Base-by-base conservation (phyloP, 2,888 invertebrate genomes). In the Nomada flava region DNA sequence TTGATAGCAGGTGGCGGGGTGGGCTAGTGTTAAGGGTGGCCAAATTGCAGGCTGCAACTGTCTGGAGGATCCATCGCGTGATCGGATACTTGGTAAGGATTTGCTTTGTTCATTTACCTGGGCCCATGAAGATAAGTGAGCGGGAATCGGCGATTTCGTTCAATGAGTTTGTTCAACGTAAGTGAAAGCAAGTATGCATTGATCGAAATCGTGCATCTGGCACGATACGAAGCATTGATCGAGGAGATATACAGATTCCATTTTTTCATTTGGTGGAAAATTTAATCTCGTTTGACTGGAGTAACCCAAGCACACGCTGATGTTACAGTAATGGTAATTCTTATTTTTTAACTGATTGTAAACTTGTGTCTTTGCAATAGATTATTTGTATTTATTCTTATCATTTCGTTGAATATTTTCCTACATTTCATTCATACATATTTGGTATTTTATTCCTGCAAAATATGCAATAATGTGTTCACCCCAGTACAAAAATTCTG, bases 1-100 rank as follows among this genome's bases (percentile, higher is more conserved):
- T 53, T 36, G 72, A 74, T 68, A 79, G 83, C 86, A 83, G 85
- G 83, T 87, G 85, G 68, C 81, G 60, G 52, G 75, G 70, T 77
- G 76, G 72, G 59, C 63, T 57, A 63, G 29, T 62, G 15, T 57
- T 74, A 36, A 59, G 11, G 7, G 10, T 29, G 52, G 57, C 71
- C 55, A 83, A 85, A 87, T 87, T 87, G 74, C 57, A 53, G 74
- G 57, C 50, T 69, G 67, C 63, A 10, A 53, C 53, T 20, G 77
- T 71, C 72, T 76, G 62, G 26, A 0, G 23, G 11, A 55, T 74
- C 26, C 76, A 83, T 83, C 84, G 84, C 84, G 79, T 84, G 84
- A 79, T 67, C 55, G 29, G 20, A 20, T 52, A 20, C 47, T 18
- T 23, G 0, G 42, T 29, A n/a, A 10, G 18, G 26, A 18, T 42